Conservation (phyloP, 1,140 invertebrate genomes). For the Eurytemora carolleeae region DNA sequence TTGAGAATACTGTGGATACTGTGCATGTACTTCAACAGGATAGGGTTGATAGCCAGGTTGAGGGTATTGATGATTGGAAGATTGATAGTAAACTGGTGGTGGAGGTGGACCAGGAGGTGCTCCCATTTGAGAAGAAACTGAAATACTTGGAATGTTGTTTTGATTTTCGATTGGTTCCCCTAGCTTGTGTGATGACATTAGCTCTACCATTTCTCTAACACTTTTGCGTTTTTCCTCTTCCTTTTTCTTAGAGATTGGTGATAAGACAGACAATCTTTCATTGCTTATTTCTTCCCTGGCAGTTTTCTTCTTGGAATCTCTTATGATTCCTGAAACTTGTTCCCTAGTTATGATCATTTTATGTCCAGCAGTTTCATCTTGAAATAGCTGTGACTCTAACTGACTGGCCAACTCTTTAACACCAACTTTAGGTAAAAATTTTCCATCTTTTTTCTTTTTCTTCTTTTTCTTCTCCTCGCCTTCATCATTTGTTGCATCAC, state of each 20-base stretch:
- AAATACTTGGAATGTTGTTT: not conserved
- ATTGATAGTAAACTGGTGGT: not conserved
- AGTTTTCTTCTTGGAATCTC: not conserved
- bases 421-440: not conserved
- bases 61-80: not conserved
- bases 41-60: not conserved
- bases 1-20: not conserved
- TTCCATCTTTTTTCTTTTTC: not conserved
- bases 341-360: not conserved
- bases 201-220: not conserved
- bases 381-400: not conserved
- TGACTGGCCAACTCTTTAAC: not conserved
- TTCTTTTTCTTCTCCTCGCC: not conserved
- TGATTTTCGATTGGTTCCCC: too few species aligned
- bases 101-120: not conserved
- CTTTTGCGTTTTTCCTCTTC: not conserved
- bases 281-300: too few species aligned
- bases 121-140: not conserved
- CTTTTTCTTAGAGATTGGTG: too few species aligned
- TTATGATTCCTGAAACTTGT: not conserved
- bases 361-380: not conserved
- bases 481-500: not conserved
- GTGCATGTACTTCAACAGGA: not conserved
- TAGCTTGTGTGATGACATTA: not conserved
- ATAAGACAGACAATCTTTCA: too few species aligned